Conservation (phyloP, 2,888 invertebrate genomes). For the Drosophila pegasa region DNA sequence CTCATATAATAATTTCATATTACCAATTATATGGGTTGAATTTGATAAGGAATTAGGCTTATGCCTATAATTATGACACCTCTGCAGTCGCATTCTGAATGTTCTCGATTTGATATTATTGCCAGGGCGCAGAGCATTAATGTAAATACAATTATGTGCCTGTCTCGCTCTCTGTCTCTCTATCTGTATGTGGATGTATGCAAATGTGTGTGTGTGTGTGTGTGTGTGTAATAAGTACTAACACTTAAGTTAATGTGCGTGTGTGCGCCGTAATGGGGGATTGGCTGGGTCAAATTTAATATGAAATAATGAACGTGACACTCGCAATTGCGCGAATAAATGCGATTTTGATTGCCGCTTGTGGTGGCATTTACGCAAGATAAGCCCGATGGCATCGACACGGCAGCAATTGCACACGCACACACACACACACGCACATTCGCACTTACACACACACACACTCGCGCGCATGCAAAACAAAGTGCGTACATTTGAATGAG, state of each 20-base stretch:
- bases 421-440: constrained; percentile 10
- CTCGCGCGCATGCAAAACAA: constrained; percentile 18
- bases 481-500: constrained; percentile 61
- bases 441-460: constrained; percentile 3
- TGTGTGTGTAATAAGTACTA: constrained; percentile 27
- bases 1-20: background rate
- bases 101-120: constrained; percentile 5
- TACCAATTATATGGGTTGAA: background rate
- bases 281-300: constrained; percentile 45
- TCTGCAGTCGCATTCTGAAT: background rate
- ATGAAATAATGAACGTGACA: constrained; percentile 59
- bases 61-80: background rate
- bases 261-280: background rate
- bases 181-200: background rate
- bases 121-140: constrained; percentile 21
- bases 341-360: constrained; percentile 68
- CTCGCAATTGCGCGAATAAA: constrained; percentile 48
- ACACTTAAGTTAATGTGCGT: constrained; percentile 27
- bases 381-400: constrained; percentile 45
- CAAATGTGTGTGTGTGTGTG: background rate
- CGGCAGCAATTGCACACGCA: constrained; percentile 38
- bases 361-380: constrained; percentile 50
- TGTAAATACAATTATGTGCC: constrained; percentile 7
- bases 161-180: background rate
- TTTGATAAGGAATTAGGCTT: background rate